Conservation (phyloP, 2,113 vertebrate species). For the Myotis lucifugus region DNA sequence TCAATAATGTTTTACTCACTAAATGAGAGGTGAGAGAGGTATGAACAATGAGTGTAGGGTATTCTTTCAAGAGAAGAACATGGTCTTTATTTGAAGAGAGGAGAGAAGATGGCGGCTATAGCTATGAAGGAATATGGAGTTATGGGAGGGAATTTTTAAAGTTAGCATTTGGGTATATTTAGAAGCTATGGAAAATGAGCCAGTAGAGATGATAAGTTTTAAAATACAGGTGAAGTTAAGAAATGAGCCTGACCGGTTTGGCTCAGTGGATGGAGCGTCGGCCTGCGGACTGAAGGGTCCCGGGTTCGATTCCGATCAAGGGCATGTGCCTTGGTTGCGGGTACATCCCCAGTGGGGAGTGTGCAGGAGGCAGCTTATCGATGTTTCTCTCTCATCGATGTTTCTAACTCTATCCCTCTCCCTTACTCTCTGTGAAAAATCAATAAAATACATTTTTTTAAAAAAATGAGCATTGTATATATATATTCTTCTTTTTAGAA, state of each 20-base stretch:
- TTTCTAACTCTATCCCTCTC: too few species aligned
- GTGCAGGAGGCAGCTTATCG: too few species aligned
- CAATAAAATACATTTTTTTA: too few species aligned
- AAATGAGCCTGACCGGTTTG: neutral
- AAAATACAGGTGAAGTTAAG: neutral
- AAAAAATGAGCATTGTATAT: neutral
- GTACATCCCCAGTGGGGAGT: too few species aligned
- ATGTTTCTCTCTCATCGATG: too few species aligned
- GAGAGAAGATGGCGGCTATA: neutral
- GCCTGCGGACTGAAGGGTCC: too few species aligned
- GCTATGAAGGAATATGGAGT: neutral
- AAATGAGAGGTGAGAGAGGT: neutral
- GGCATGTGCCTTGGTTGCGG: too few species aligned
- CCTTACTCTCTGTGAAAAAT: too few species aligned
- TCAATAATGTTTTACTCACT: neutral
- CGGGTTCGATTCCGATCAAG: too few species aligned
- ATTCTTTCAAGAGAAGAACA: neutral
- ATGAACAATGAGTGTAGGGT: neutral
- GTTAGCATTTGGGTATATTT: constrained; percentile 2
- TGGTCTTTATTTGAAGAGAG: constrained; percentile 12
- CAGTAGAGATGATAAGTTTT: neutral
- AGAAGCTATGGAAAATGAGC: neutral
- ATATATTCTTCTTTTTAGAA: neutral
- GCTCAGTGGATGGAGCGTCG: too few species aligned
- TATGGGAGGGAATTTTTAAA: neutral